Percentiles rank a stretch among this genome's conserved stretches.
Conservation (phyloP, 2,113 vertebrate species). For the Sebastes fasciatus region DNA sequence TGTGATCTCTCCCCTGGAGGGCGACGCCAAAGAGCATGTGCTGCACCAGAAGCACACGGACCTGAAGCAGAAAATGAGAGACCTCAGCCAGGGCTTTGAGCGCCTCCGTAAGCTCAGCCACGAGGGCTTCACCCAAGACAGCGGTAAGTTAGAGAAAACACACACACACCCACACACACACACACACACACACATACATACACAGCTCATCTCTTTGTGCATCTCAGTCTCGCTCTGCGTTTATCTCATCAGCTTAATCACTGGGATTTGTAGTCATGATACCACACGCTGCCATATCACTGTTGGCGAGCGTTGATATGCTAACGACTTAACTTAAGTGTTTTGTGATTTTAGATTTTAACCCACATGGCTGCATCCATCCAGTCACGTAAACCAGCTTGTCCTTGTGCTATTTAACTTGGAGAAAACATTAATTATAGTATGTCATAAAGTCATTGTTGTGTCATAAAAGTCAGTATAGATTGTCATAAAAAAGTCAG, state of each 20-base stretch:
- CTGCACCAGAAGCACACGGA: slow-evolving; percentile 90
- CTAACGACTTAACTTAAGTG: neutral
- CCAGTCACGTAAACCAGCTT: neutral
- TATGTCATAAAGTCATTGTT: neutral
- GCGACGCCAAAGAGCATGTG: slow-evolving; percentile 81
- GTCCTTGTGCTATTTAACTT: slow-evolving; percentile 21
- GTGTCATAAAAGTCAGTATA: no score
- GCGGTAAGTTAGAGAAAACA: slow-evolving; percentile 81
- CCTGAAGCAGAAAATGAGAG: slow-evolving; percentile 90
- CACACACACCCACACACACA: neutral
- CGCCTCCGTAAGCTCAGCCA: slow-evolving; percentile 92
- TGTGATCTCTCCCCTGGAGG: slow-evolving; percentile 87
- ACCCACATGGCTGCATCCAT: neutral
- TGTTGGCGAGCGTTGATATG: neutral
- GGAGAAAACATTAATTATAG: neutral
- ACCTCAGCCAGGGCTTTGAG: slow-evolving; percentile 92
- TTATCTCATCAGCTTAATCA: slow-evolving; percentile 32
- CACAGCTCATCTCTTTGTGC: neutral
- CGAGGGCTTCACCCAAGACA: slow-evolving; percentile 88
- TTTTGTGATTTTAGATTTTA: slow-evolving; percentile 26
- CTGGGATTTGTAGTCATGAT: slow-evolving; percentile 23
- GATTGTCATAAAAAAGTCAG: no score
- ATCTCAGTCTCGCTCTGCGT: neutral
- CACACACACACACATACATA: slow-evolving; percentile 5
- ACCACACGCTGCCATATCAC: neutral